Evolutionary conservation across 2,888 invertebrate genomes (phyloP), one percentile per base, ranked within the genome.

Genomic region (Apodemia duryi): DNA sequence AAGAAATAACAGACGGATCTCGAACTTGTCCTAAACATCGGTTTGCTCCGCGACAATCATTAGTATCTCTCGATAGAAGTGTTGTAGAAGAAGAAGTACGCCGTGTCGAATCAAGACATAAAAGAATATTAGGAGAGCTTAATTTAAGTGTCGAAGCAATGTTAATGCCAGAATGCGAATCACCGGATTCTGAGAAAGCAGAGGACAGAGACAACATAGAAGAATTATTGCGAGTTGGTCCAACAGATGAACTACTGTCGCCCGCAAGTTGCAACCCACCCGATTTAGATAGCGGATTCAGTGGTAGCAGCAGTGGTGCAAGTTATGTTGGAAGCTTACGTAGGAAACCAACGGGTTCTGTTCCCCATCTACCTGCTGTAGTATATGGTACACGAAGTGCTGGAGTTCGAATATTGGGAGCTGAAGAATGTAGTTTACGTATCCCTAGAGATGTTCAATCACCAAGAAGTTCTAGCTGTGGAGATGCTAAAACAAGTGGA

Each of bases 71-170:
- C 67, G 94, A 94, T 78, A 94, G 95, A 79, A 94, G 94, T 75
- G 93, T 96, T 66, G 95, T 97, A 51, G 96, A 96, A 78, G 97
- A 97, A 82, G 97, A 97, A 86, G 95, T 97, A 65, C 94, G 96
- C 64, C 93, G 96, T 71, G 97, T 97, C 63, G 97, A 97, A 83
- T 95, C 95, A 70, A 94, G 96, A 66, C 97, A 97, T 86, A 95
- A 95, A 75, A 93, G 96, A 79, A 96, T 97, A 73, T 93, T 97
- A 70, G 97, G 96, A 61, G 97, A 97, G 84, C 90, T 97, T 68
- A 97, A 97, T 92, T 93, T 97, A 68, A 96, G 97, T 74, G 96
- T 96, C 61, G 97, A 97, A 88, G 97, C 96, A 61, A 97, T 97
- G 97, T 86, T 97, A 72, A 97, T 97, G 97, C 97, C 97, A 28